Conservation (phyloP, 2,113 vertebrate genomes). For the Phyllostomus discolor region DNA sequence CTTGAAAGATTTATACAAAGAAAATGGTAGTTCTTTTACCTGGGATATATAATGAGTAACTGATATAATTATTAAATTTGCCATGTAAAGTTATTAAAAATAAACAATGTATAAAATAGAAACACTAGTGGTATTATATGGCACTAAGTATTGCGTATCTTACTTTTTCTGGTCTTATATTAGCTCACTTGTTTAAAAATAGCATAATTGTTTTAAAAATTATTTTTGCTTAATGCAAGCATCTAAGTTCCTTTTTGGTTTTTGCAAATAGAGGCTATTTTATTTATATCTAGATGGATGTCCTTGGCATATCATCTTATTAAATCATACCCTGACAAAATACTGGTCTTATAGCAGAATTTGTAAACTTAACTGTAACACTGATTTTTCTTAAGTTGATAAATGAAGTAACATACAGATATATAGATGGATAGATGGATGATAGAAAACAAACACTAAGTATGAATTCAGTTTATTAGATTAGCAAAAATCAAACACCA, state of each 20-base stretch:
- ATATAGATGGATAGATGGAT: not conserved
- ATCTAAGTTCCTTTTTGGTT: not conserved
- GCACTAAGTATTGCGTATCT: not conserved
- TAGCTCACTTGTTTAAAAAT: not conserved
- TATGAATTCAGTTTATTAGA: not conserved
- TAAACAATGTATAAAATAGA: not conserved
- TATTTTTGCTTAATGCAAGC: not conserved
- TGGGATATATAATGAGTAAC: not conserved
- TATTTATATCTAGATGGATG: not conserved
- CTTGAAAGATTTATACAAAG: constrained; percentile 21
- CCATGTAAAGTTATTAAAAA: not conserved
- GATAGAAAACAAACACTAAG: not conserved
- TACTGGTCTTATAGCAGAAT: not conserved
- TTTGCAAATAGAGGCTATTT: not conserved
- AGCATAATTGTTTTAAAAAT: not conserved
- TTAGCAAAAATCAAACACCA: not conserved
- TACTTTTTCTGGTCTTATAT: not conserved
- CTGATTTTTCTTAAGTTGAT: not conserved
- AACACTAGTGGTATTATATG: not conserved
- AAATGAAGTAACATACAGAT: not conserved
- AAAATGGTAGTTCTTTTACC: not conserved
- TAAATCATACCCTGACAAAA: not conserved
- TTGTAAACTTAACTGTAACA: not conserved
- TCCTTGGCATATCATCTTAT: not conserved
- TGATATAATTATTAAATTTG: not conserved